Conservation (phyloP, 2,888 invertebrate genomes). For the Dryococelus australis region DNA sequence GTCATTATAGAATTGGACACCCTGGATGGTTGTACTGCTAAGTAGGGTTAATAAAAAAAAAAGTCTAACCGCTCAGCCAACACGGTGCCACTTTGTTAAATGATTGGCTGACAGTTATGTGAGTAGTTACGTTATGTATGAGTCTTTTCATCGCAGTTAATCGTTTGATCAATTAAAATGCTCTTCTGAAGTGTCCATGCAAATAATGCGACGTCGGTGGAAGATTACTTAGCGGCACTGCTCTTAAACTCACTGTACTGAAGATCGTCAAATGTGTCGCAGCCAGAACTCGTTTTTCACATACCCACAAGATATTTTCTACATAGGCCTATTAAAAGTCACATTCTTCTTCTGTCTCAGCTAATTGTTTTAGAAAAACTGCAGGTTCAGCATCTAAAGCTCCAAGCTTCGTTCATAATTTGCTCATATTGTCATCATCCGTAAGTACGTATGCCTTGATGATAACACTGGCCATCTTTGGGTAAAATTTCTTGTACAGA, state of each 20-base stretch:
- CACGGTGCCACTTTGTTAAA: too few species aligned
- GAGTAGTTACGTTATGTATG: too few species aligned
- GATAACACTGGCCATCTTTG: background rate
- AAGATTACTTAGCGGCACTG: background rate
- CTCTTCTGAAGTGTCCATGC: too few species aligned
- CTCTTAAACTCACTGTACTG: slow-evolving; percentile 8
- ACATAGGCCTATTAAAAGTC: background rate
- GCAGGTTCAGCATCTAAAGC: slow-evolving; percentile 4
- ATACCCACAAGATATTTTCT: background rate
- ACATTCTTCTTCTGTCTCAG: slow-evolving; percentile 19
- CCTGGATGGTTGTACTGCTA: too few species aligned
- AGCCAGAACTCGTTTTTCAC: background rate
- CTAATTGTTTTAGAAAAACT: background rate
- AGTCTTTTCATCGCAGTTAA: too few species aligned
- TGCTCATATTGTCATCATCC: background rate
- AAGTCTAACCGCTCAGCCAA: too few species aligned
- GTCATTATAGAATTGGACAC: too few species aligned
- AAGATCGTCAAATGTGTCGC: slow-evolving; percentile 1
- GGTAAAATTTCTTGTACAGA: background rate
- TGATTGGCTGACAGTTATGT: too few species aligned
- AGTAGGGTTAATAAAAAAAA: too few species aligned
- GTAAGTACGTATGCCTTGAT: background rate
- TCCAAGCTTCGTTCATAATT: background rate
- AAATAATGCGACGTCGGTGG: too few species aligned
- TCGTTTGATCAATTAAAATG: too few species aligned